These are phyloP conservation scores for Platycercus adscitus DNA, from an alignment of 2,113 vertebrate species.

Conservation along the genomic window DNA sequence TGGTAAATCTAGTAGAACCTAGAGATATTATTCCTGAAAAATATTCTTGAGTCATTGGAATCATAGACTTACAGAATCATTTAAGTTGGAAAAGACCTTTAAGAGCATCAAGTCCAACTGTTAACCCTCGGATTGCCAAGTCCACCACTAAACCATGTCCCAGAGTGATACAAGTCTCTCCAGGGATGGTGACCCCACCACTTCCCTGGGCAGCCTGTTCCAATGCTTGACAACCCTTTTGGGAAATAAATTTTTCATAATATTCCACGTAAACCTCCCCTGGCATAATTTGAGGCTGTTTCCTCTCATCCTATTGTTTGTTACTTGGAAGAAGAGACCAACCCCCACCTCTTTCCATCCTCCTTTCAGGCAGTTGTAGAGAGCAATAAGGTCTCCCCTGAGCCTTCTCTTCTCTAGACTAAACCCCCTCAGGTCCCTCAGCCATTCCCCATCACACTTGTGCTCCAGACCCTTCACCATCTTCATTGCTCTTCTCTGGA, in stretches of 20 bases:
- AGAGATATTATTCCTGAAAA: neutral
- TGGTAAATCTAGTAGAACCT: neutral
- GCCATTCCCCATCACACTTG: neutral
- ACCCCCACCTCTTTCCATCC: accelerated
- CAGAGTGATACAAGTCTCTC: neutral
- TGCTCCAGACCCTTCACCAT: neutral
- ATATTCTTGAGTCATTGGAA: neutral
- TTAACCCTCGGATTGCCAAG: neutral
- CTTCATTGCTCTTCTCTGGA: accelerated
- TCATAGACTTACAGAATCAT: neutral
- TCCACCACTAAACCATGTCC: neutral
- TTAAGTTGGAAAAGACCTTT: neutral
- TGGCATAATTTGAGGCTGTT: neutral
- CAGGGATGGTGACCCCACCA: neutral
- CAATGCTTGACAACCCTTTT: neutral
- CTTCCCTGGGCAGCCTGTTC: neutral
- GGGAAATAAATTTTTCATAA: neutral
- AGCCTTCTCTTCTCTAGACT: neutral
- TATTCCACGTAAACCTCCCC: neutral
- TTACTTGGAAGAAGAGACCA: accelerated
- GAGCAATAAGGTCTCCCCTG: neutral
- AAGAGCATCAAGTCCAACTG: neutral
- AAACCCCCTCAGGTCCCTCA: neutral
- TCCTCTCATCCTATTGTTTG: neutral
- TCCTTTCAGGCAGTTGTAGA: neutral